phyloP scores from a whole-genome alignment of 1,140 invertebrate genomes.

The Sweltsa coloradensis region DNA sequence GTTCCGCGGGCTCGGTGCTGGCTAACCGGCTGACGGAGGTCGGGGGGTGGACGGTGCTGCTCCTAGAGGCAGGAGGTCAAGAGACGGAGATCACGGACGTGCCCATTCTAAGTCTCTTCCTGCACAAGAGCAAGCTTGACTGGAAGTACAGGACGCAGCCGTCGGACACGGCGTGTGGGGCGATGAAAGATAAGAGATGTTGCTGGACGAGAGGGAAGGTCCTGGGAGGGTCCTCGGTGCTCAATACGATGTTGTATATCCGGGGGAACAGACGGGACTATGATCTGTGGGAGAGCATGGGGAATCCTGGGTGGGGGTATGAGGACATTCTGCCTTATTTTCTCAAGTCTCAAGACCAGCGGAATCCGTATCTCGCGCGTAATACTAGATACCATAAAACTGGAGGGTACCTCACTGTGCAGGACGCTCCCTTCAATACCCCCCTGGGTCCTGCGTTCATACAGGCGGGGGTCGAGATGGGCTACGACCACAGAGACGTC shows the following conservation, averaged over 20 bases:
- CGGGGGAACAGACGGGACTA: constrained; percentile 81
- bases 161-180: constrained; percentile 70
- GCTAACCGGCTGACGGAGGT: constrained; percentile 73
- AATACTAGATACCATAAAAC: constrained; percentile 54
- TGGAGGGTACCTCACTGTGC: constrained; percentile 67
- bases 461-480: constrained; percentile 82
- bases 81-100: constrained; percentile 74
- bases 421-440: constrained; percentile 68
- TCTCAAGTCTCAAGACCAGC: constrained; percentile 70
- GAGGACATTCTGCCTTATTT: constrained; percentile 80
- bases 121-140: constrained; percentile 82
- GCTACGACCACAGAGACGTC: constrained; percentile 65
- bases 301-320: constrained; percentile 82
- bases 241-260: constrained; percentile 87
- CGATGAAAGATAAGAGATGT: constrained; percentile 66
- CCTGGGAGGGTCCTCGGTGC: constrained; percentile 72
- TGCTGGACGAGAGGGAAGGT: constrained; percentile 76
- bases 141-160: constrained; percentile 81
- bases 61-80: constrained; percentile 79
- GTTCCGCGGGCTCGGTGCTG: constrained; percentile 77
- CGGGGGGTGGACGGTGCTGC: constrained; percentile 60
- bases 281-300: constrained; percentile 73
- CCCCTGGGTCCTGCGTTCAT: constrained; percentile 69
- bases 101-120: constrained; percentile 66
- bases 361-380: constrained; percentile 65